Evolutionary conservation across 2,888 invertebrate genomes (phyloP).

Genomic region (Danaus chrysippus): DNA sequence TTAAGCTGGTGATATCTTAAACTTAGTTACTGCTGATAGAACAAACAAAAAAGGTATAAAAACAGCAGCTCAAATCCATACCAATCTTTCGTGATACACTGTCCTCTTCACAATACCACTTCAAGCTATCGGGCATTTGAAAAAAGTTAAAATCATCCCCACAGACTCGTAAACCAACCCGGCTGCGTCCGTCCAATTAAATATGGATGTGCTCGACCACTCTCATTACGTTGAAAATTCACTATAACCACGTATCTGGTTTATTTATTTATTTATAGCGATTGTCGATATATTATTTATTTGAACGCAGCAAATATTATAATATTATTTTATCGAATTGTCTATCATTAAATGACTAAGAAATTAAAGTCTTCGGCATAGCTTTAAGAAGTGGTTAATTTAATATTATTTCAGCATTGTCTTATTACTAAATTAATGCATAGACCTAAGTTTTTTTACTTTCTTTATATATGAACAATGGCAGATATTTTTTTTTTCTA

Average conservation of each 20-base stretch:
- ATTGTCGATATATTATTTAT: constrained; percentile 45
- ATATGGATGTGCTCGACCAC: constrained; percentile 60
- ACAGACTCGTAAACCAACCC: constrained; percentile 67
- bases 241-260: constrained; percentile 41
- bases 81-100: constrained; percentile 43
- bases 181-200: constrained; percentile 65
- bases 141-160: constrained; percentile 72
- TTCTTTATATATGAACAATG: no score
- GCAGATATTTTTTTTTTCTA: no score
- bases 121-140: constrained; percentile 67
- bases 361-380: no score
- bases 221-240: constrained; percentile 62
- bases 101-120: constrained; percentile 75
- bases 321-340: no score
- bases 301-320: no score
- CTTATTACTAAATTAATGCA: no score
- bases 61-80: constrained; percentile 38
- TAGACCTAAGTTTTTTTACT: no score
- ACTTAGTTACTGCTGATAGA: no score
- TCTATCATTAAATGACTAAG: no score
- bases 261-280: constrained; percentile 48
- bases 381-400: no score
- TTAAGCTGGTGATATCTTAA: no score
- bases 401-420: no score
- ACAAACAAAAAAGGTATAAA: background rate